Evolutionary conservation across 2,797 vertebrate genomes (phyloP).

Genomic region (Coccyzus lansbergi): DNA sequence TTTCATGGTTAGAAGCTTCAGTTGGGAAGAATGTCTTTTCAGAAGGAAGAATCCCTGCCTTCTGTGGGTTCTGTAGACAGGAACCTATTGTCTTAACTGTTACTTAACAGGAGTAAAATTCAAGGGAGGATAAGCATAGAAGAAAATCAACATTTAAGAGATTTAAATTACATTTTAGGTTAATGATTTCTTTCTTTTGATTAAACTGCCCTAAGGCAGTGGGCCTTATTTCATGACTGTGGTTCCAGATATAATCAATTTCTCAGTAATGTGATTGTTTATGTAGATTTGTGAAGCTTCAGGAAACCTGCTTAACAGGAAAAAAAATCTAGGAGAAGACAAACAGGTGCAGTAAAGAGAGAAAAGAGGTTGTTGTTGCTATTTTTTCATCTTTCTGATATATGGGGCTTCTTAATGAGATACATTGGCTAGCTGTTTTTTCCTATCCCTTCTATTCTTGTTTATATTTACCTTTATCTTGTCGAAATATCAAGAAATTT

Average conservation of each 20-base stretch:
- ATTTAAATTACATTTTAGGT: not conserved
- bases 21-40: not conserved
- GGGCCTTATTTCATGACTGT: not conserved
- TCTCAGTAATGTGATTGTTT: not conserved
- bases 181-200: not conserved
- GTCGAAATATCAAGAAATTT: conserved; percentile 44
- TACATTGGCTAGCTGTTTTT: not conserved
- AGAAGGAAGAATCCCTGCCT: not conserved
- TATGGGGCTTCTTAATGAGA: not conserved
- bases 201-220: not conserved
- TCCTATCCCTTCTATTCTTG: conserved; percentile 17
- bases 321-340: not conserved
- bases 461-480: conserved; percentile 63
- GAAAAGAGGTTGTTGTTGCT: not conserved
- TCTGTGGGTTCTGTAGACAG: not conserved
- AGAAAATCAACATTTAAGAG: not conserved
- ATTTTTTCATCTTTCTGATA: not conserved
- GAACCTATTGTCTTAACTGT: not conserved
- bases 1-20: not conserved
- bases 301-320: not conserved
- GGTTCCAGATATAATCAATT: not conserved
- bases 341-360: not conserved
- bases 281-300: not conserved
- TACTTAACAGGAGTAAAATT: not conserved
- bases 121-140: not conserved